Evolutionary conservation across 1,140 invertebrate species (phyloP).

Genomic region (Drosophila kikkawai): DNA sequence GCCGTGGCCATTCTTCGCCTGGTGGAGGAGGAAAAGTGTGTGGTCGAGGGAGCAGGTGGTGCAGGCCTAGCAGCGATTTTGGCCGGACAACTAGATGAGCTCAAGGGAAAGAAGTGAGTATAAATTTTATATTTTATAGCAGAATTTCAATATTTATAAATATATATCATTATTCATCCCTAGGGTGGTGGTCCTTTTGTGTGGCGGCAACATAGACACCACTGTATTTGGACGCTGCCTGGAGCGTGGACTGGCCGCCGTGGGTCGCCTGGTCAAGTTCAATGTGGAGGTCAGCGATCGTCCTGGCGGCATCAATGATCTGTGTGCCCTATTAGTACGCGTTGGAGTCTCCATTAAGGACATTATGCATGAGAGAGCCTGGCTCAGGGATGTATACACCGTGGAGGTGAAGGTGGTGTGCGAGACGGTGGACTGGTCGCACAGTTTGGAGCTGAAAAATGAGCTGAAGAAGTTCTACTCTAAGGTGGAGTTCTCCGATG

Average conservation of each 20-base stretch:
- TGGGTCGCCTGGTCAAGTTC: constrained; percentile 94
- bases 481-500: constrained; percentile 85
- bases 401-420: constrained; percentile 93
- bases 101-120: constrained; percentile 93
- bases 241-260: constrained; percentile 95
- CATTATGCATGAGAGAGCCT: constrained; percentile 96
- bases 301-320: constrained; percentile 94
- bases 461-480: constrained; percentile 88
- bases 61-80: constrained; percentile 94
- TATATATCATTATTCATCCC: not conserved
- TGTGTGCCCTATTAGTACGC: constrained; percentile 90
- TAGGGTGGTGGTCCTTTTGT: constrained; percentile 91
- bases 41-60: constrained; percentile 97
- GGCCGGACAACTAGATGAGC: constrained; percentile 92
- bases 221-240: constrained; percentile 95
- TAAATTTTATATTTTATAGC: not conserved
- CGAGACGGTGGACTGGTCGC: constrained; percentile 93
- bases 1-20: constrained; percentile 94
- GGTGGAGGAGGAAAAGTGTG: constrained; percentile 95
- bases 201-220: constrained; percentile 97
- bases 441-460: constrained; percentile 89
- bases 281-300: constrained; percentile 94
- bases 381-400: constrained; percentile 95
- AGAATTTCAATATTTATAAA: not conserved
- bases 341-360: constrained; percentile 96